Evolutionary conservation across 92 coral and sea anemone species (phyloP).

Genomic region (Metridium senile): DNA sequence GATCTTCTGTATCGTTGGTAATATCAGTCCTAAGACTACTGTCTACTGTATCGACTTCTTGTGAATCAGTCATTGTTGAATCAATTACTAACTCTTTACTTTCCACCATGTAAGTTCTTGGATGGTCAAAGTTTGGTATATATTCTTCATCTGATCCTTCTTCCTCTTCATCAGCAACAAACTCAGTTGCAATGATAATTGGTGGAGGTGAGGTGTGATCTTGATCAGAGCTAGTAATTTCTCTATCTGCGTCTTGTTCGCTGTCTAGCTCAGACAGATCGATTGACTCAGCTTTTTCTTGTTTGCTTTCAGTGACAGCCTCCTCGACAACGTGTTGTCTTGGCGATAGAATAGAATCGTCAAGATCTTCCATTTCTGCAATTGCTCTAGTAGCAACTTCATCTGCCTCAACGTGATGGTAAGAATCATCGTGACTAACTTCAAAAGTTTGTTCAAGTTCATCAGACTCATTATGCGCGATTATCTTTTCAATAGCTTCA

Average conservation of each 20-base stretch:
- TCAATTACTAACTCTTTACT: slow-evolving; percentile 36
- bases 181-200: slow-evolving; percentile 42
- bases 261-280: slow-evolving; percentile 8
- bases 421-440: slow-evolving; percentile 22
- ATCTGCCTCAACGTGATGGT: slow-evolving; percentile 33
- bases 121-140: slow-evolving; percentile 40
- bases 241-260: neutral
- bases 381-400: slow-evolving; percentile 37
- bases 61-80: neutral
- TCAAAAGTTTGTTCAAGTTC: slow-evolving; percentile 24
- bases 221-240: neutral
- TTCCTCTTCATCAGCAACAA: slow-evolving; percentile 48
- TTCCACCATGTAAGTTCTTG: slow-evolving; percentile 29
- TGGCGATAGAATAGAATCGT: slow-evolving; percentile 15
- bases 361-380: slow-evolving; percentile 27
- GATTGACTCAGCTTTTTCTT: slow-evolving; percentile 4
- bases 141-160: slow-evolving; percentile 53
- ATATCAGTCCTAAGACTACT: neutral
- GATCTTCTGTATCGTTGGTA: slow-evolving; percentile 4
- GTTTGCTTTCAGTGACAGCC: neutral
- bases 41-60: neutral
- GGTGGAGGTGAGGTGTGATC: slow-evolving; percentile 40
- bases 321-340: slow-evolving; percentile 6
- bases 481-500: slow-evolving; percentile 40
- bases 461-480: slow-evolving; percentile 33